These are phyloP conservation scores for Celastrina argiolus DNA, from an alignment of 2,888 invertebrate species.

Conservation along the genomic window DNA sequence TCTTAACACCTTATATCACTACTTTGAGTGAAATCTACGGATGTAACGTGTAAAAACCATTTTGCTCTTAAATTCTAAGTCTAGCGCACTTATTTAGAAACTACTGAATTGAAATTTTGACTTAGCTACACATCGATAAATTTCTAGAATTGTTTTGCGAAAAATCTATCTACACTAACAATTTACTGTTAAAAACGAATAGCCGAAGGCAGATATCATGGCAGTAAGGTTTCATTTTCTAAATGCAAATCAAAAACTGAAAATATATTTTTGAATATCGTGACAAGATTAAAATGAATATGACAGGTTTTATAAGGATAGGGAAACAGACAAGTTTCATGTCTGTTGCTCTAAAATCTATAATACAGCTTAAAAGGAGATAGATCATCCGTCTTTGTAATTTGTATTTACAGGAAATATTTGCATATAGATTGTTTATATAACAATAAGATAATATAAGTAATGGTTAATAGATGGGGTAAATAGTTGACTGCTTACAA, in stretches of 20 bases:
- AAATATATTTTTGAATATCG: too few species aligned
- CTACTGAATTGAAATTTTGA: neutral
- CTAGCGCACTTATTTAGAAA: neutral
- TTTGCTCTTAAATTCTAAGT: neutral
- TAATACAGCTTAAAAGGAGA: too few species aligned
- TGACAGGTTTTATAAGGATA: too few species aligned
- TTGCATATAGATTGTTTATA: too few species aligned
- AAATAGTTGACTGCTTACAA: constrained; percentile 13
- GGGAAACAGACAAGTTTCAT: too few species aligned
- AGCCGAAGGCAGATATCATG: neutral
- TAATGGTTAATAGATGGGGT: neutral
- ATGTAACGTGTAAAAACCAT: neutral
- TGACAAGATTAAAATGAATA: too few species aligned
- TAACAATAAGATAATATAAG: neutral
- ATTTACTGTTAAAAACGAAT: too few species aligned
- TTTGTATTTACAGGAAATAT: too few species aligned
- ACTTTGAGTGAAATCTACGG: neutral
- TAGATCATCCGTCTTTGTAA: too few species aligned
- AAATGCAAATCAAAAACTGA: too few species aligned
- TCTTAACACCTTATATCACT: neutral
- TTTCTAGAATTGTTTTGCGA: neutral
- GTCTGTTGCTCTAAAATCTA: too few species aligned
- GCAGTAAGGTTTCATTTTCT: too few species aligned
- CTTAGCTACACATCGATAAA: neutral
- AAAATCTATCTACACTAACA: neutral